Conservation (phyloP, 2,888 invertebrate genomes). For the Erannis defoliaria region DNA sequence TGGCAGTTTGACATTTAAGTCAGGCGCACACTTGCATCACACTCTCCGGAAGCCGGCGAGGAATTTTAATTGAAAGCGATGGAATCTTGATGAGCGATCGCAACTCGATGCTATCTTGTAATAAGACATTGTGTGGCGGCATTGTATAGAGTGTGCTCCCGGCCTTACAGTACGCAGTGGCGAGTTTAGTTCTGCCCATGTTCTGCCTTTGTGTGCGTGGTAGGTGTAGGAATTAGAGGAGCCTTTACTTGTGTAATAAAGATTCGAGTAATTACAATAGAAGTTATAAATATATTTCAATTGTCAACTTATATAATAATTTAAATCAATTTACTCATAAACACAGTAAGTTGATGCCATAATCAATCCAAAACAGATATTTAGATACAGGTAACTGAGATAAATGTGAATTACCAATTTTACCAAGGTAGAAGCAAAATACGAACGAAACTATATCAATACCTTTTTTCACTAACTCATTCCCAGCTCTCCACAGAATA, state of each 20-base stretch:
- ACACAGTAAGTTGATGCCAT: too few relatives aligned
- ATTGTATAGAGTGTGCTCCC: conserved; percentile 62
- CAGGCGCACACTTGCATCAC: conserved; percentile 49
- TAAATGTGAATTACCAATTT: too few relatives aligned
- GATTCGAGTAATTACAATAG: background rate
- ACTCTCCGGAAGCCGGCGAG: conserved; percentile 63
- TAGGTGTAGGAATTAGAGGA: background rate
- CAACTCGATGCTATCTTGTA: conserved; percentile 74
- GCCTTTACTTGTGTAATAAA: background rate
- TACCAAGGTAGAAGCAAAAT: too few relatives aligned
- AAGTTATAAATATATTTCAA: too few relatives aligned
- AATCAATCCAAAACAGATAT: too few relatives aligned
- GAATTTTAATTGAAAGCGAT: conserved; percentile 83
- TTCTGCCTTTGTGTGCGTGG: conserved; percentile 6
- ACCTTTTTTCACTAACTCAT: too few relatives aligned
- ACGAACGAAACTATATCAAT: too few relatives aligned
- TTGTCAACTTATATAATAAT: too few relatives aligned
- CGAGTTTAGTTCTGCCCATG: conserved; percentile 26
- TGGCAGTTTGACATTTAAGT: conserved; percentile 78
- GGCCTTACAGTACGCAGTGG: conserved; percentile 52
- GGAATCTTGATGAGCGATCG: conserved; percentile 57
- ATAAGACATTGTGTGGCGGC: conserved; percentile 77
- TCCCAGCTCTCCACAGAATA: too few relatives aligned
- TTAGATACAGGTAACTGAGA: too few relatives aligned
- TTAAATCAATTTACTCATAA: too few relatives aligned